phyloP scores from a whole-genome alignment of 2,888 invertebrate genomes.

The Apeira syringaria region DNA sequence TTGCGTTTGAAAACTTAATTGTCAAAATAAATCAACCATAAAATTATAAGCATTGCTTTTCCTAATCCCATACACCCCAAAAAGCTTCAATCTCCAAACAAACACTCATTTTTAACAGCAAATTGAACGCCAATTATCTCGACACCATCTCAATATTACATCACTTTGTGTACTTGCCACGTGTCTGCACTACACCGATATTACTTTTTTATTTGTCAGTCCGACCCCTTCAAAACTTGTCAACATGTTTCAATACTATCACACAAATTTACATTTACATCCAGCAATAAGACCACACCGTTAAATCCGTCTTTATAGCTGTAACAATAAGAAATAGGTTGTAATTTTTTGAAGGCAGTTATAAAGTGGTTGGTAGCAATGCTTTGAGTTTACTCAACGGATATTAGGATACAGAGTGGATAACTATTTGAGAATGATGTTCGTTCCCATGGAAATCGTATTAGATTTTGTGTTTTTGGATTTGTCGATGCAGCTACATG shows the following conservation, averaged over 20 bases:
- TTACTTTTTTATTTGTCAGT: constrained; percentile 79
- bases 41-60: no score
- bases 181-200: constrained; percentile 61
- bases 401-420: constrained; percentile 33
- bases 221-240: constrained; percentile 71
- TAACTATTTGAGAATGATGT: constrained; percentile 35
- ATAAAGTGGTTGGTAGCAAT: constrained; percentile 4
- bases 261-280: constrained; percentile 12
- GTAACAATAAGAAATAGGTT: neutral
- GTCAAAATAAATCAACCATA: no score
- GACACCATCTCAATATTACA: constrained; percentile 72
- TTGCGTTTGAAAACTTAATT: no score
- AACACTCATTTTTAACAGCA: constrained; percentile 43
- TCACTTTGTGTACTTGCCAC: constrained; percentile 54
- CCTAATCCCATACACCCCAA: constrained; percentile 8
- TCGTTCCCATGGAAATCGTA: constrained; percentile 36
- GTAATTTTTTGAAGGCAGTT: constrained; percentile 3
- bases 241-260: constrained; percentile 65
- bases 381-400: constrained; percentile 38
- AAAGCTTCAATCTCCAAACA: constrained; percentile 25
- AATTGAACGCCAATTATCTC: constrained; percentile 73
- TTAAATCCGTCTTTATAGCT: constrained; percentile 5
- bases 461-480: constrained; percentile 28
- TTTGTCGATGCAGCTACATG: constrained; percentile 9
- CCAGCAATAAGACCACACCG: neutral